These are phyloP conservation scores for Gymnocephalus cernua DNA, from an alignment of 2,113 vertebrate species.

Conservation along the genomic window DNA sequence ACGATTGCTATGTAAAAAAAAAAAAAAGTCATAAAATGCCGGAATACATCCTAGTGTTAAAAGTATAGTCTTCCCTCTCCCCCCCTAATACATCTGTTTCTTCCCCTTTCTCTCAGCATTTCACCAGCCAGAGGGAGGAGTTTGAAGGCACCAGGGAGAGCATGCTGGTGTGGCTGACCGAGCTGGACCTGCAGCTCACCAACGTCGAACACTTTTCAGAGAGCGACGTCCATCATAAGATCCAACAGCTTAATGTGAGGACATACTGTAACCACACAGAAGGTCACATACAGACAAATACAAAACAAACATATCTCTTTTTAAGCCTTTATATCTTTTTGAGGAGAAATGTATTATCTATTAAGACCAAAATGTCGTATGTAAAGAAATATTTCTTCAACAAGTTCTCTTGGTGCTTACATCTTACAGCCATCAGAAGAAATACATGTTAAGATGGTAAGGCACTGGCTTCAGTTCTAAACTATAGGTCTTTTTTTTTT, in stretches of 20 bases:
- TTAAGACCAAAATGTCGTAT: background rate
- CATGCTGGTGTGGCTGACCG: constrained; percentile 95
- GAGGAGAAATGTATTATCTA: background rate
- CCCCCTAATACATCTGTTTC: background rate
- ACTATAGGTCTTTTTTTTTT: background rate
- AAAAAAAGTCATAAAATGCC: background rate
- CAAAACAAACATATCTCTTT: background rate
- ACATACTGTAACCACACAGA: background rate
- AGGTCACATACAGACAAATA: background rate
- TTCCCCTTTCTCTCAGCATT: constrained; percentile 83
- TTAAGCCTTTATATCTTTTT: background rate
- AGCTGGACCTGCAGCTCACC: constrained; percentile 97
- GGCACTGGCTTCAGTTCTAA: background rate
- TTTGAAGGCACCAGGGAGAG: constrained; percentile 92
- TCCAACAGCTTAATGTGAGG: constrained; percentile 93
- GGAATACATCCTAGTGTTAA: background rate
- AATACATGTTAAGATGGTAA: background rate
- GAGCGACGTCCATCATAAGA: constrained; percentile 93
- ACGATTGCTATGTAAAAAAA: background rate
- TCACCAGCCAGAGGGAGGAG: constrained; percentile 93
- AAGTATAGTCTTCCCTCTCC: background rate
- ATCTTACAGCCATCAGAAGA: background rate
- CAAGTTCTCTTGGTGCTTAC: background rate
- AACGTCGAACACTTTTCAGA: constrained; percentile 97
- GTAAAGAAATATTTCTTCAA: background rate